Base-by-base conservation (phyloP, 2,797 vertebrate species). In the Epinephelus coioides region DNA sequence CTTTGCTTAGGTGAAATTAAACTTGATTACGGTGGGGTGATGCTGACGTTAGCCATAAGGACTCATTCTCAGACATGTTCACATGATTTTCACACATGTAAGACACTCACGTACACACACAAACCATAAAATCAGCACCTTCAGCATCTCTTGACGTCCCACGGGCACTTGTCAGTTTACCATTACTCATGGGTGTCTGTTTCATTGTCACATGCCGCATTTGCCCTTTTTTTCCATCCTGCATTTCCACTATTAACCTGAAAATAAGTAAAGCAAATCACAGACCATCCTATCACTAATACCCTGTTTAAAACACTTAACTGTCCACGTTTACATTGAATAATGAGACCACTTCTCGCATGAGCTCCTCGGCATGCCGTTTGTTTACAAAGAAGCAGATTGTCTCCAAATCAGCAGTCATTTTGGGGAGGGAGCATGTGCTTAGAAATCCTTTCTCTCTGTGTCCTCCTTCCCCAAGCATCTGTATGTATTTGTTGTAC, bases 401-500 rank as follows among this genome's bases (percentile, higher is more conserved):
- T 88, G 82, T 84, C 86, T 88, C 78, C 65, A 81, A 89, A 84
- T 90, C 78, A 82, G 62, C 78, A 82, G 46, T 86, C 76, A 81
- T 90, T 87, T 82, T 0, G 60, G 17, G 51, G 19, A 30, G 78
- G 75, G 57, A 18, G 62, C 47, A 69, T 90, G 73, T 76, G 84
- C 77, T 86, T 83, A 77, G 63, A 88, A 86, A 86, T 69, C 82
- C 76, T 84, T 78, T 83, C 57, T 85, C 66, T 81, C 73, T 67
- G 38, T 9, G 11, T 83, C 81, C 81, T 87, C 50, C 83, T 68
- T 89, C 83, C 71, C 46, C 2, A 34, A 91, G 89, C 90, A 92
- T 92, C 92, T 92, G 88, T 87, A 93, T 90, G 89, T 89, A 91
- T 93, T 94, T 93, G 89, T 91, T 90, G 81, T 82, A 89, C 86